Conservation (phyloP, 2,888 invertebrate genomes). For the Limnephilus marmoratus region DNA sequence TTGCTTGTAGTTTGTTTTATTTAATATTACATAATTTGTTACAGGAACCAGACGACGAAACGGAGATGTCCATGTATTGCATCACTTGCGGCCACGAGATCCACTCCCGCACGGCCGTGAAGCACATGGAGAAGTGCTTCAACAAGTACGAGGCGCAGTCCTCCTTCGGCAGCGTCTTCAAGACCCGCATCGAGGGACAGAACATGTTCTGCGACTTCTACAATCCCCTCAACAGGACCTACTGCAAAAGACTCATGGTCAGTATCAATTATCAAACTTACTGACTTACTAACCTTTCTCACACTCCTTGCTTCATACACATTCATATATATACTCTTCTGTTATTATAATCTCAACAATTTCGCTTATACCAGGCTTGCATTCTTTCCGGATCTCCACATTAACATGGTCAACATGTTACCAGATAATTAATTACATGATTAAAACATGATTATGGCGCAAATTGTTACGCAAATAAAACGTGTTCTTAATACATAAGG, state of each 20-base stretch:
- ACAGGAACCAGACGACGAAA: constrained; percentile 80
- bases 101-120: constrained; percentile 92
- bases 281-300: too few species aligned
- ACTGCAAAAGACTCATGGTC: constrained; percentile 94
- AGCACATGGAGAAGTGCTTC: constrained; percentile 99
- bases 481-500: too few species aligned
- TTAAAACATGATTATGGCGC: too few species aligned
- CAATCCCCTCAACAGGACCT: constrained; percentile 91
- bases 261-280: background rate
- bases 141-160: constrained; percentile 98
- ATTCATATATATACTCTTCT: too few species aligned
- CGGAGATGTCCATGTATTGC: constrained; percentile 92
- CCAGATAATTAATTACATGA: too few species aligned
- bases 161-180: constrained; percentile 96
- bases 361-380: too few species aligned
- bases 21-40: background rate
- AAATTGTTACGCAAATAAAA: too few species aligned
- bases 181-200: constrained; percentile 93
- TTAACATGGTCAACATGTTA: too few species aligned
- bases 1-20: too few species aligned
- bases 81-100: constrained; percentile 98
- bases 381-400: too few species aligned
- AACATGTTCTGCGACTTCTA: constrained; percentile 99
- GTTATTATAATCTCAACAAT: too few species aligned
- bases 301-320: too few species aligned